Evolutionary conservation across 2,888 invertebrate genomes (phyloP), one percentile per base, ranked within the genome.

Genomic region (Hyles lineata): DNA sequence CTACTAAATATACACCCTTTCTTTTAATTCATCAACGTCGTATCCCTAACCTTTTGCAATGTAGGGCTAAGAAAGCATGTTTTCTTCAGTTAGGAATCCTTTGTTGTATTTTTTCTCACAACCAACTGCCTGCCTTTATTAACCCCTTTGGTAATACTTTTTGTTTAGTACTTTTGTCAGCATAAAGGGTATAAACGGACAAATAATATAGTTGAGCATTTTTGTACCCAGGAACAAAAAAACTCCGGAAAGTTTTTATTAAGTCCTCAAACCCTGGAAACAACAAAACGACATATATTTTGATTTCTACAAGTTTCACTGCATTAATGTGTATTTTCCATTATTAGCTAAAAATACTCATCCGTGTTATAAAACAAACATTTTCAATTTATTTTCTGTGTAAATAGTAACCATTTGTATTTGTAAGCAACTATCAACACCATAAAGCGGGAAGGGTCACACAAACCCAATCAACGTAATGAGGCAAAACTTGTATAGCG

Each of bases 401-500:
- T 43, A 67, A n/a, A 55, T 55, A n/a, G n/a, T n/a, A 0, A n/a
- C n/a, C n/a, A 23, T 43, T 43, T 11, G 43, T 67, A 43, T 32
- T 35, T 58, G 35, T 72, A 35, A 55, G 19, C n/a, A 67, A 58
- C 35, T 43, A 63, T 63, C 19, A 72, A 70, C 72, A 72, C n/a
- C 72, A 70, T 74, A 71, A 50, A 70, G 63, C 70, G 73, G 73
- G 62, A 73, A 62, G 67, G 72, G 74, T 71, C 73, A 61, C 72
- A 76, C 62, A 50, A 50, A 60, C 71, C 67, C 80, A 82, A 84
- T 84, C 80, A 83, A 80, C 79, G 79, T 84, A 88, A 88, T 85
- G 87, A 85, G 82, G 79, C 82, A 80, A 83, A 87, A 85, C 83
- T 86, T 85, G 83, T 84, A 80, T 83, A 87, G 79, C 83, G 83